Base-by-base conservation (phyloP, 92 coral and sea anemone species). In the Palythoa grandiflora region DNA sequence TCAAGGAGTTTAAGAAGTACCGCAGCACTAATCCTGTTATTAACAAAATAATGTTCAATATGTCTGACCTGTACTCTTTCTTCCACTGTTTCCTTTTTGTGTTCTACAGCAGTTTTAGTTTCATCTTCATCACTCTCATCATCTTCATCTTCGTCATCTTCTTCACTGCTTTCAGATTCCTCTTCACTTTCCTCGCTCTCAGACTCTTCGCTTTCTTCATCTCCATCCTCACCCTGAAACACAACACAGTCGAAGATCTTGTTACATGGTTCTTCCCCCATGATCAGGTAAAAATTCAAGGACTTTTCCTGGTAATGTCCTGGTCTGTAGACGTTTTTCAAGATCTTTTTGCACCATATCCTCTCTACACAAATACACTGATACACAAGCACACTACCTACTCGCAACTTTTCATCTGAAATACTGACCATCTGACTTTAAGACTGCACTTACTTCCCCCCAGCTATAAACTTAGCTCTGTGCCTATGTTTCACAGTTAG, bases 141-240 rank as follows among this genome's bases (percentile, higher is more conserved):
- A 2, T 93, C 68, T 21, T 83, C 75, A 11, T 70, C 74, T 2
- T 93, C 96, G 28, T 94, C 94, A 6, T 90, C 93, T 4, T 93
- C 92, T n/a, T 85, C 89, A 5, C 77, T 79, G 60, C 88, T 78
- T n/a, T 85, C 96, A 6, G 94, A 90, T 57, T 91, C 98, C 66
- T 92, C 93, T 38, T 92, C 98, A 40, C 88, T 89, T 60, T 92
- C 99, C 65, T 93, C 93, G 59, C 85, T 89, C 44, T 88, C 91
- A 16, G 89, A 83, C 52, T 91, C 93, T 60, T 83, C 91, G 38
- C 89, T 91, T 78, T 91, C 93, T 38, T 87, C 91, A 60, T 77
- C 89, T 12, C 2, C 86, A 3, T 55, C 80, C 20, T 80, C 73
- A 14, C n/a, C 68, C 85, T 80, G 74, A 80, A 76, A 47, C 39